Evolutionary conservation across 2,797 vertebrate species (phyloP).

Genomic region (Muscicapa comitata): DNA sequence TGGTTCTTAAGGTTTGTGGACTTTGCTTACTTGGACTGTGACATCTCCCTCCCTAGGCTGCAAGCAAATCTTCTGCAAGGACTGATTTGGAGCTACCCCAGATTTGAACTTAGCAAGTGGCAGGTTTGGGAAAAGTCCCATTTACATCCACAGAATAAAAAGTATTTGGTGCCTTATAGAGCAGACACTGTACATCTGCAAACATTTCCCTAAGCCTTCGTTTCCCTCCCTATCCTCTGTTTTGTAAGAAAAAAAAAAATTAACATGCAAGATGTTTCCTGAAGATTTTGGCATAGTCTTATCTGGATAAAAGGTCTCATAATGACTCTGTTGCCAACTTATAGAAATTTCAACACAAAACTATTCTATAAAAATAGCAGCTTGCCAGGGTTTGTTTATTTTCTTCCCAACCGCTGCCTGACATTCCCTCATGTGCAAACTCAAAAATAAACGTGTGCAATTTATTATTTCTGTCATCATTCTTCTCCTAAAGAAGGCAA

Average conservation of each 20-base stretch:
- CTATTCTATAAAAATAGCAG: conserved; percentile 43
- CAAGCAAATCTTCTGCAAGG: background rate
- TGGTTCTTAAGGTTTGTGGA: background rate
- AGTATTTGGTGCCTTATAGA: background rate
- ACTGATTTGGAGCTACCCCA: background rate
- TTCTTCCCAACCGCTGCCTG: background rate
- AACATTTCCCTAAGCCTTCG: background rate
- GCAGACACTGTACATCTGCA: background rate
- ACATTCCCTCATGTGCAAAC: conserved; percentile 23
- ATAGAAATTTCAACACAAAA: conserved; percentile 54
- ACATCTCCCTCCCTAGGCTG: background rate
- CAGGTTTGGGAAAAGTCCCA: background rate
- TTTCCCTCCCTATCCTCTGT: background rate
- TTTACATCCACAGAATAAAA: background rate
- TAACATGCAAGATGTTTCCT: conserved; percentile 46
- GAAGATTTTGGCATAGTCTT: conserved; percentile 53
- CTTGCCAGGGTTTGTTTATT: conserved; percentile 43
- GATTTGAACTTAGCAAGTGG: background rate
- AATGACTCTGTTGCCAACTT: conserved; percentile 23
- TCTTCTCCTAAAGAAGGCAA: conserved; percentile 47
- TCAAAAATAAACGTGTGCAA: conserved; percentile 27
- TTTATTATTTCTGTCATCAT: conserved; percentile 40
- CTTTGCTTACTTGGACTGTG: background rate
- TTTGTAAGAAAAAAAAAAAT: conserved; percentile 36
- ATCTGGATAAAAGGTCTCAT: conserved; percentile 43